Evolutionary conservation across 2,113 vertebrate genomes (phyloP).

Genomic region (Toxostoma redivivum): DNA sequence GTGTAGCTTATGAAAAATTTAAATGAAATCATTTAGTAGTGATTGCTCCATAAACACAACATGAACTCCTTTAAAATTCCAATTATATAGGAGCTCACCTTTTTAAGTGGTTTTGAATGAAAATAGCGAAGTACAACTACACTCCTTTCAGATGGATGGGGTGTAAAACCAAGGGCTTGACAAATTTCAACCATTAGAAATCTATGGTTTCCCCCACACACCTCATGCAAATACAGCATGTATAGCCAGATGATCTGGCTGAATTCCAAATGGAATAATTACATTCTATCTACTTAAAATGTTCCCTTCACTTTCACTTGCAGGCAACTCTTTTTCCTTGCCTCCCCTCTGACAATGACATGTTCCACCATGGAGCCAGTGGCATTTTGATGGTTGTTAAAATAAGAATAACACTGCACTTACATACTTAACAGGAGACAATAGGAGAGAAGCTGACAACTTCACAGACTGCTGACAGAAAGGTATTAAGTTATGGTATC

Average conservation of each 20-base stretch:
- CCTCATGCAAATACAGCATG: background rate
- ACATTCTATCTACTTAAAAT: background rate
- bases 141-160: background rate
- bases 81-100: slow-evolving; percentile 59
- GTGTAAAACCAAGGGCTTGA: background rate
- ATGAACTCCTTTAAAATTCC: slow-evolving; percentile 63
- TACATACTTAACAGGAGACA: background rate
- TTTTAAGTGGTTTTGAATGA: slow-evolving; percentile 42
- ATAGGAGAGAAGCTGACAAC: background rate
- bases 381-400: background rate
- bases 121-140: background rate
- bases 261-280: slow-evolving; percentile 11
- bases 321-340: background rate
- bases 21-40: slow-evolving; percentile 69
- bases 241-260: background rate
- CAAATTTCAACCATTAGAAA: background rate
- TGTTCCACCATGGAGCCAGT: rapidly evolving
- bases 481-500: background rate
- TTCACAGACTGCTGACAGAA: background rate
- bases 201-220: background rate
- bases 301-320: background rate
- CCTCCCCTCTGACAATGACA: rapidly evolving
- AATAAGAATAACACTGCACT: background rate
- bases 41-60: slow-evolving; percentile 65
- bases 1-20: slow-evolving; percentile 65